Evolutionary conservation across 2,113 vertebrate genomes (phyloP), one percentile per base, ranked within the genome.

Genomic region (Cavia porcellus): DNA sequence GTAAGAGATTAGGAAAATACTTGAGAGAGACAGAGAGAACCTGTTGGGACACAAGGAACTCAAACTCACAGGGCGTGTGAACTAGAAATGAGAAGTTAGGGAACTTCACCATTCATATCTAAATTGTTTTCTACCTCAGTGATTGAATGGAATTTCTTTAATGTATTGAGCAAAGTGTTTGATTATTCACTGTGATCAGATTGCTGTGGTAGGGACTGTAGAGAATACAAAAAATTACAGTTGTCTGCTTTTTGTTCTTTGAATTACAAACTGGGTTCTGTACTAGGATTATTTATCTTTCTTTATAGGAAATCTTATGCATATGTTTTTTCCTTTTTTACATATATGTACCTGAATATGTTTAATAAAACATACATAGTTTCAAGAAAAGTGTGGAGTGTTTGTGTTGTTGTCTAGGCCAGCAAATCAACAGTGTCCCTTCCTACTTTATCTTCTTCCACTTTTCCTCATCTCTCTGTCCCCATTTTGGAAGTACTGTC

Each of bases 81-180:
- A 90, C 45, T 87, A 75, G 66, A 86, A n/a, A 55, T 72, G 70
- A 19, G 75, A 80, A 66, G 22, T 87, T 90, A 86, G 50, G n/a
- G 59, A 84, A 79, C 57, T 10, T 59, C 89, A 64, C 59, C 7
- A 55, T 70, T 87, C 7, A 45, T 45, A 86, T 86, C 59, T 83
- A 55, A 95, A 50, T 87, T 93, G 30, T 83, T 82, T 90, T 92
- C 90, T 87, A 86, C 28, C 75, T 32, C 52, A 45, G 66, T 42
- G 38, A 89, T 75, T 90, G 81, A 75, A 86, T 89, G 38, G n/a
- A 86, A 75, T 90, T 90, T 95, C 20, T 95, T 95, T 82, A 68
- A 90, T 77, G 87, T 77, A 77, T 45, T 87, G 74, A 45, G 61
- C 57, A 89, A 20, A 81, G 74, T 86, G 62, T 92, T 96, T 95